phyloP scores from a whole-genome alignment of 2,888 invertebrate genomes.

The Xylota segnis region DNA sequence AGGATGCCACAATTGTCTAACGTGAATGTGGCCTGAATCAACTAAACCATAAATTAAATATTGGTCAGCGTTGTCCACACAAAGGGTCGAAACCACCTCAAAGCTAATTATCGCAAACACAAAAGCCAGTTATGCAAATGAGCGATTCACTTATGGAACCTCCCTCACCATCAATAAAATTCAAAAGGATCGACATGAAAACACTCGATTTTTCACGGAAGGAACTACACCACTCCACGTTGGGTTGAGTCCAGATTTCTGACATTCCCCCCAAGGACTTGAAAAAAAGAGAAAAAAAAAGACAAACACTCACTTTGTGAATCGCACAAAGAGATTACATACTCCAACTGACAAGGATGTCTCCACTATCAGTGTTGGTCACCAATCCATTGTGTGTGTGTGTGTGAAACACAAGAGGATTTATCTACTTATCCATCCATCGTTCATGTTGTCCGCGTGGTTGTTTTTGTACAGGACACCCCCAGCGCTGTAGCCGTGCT shows the following conservation, averaged over 20 bases:
- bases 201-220: no score
- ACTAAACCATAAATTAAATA: not conserved
- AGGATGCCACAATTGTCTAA: not conserved
- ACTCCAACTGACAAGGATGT: not conserved
- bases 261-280: not conserved
- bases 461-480: not conserved
- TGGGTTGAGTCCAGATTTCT: not conserved
- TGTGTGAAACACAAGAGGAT: not conserved
- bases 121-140: slow-evolving; percentile 18
- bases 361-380: not conserved
- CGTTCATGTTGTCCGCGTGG: not conserved
- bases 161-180: not conserved
- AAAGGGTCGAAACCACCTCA: slow-evolving; percentile 4
- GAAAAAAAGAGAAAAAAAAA: not conserved
- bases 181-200: not conserved
- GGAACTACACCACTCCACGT: not conserved
- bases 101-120: slow-evolving; percentile 19
- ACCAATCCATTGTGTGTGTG: no score
- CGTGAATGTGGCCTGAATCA: not conserved
- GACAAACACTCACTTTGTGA: no score
- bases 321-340: not conserved
- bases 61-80: not conserved
- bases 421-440: not conserved
- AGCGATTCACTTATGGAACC: not conserved
- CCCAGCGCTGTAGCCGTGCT: slow-evolving; percentile 2